Conservation (phyloP, 2,797 vertebrate genomes). For the Platyrinchus mystaceus region DNA sequence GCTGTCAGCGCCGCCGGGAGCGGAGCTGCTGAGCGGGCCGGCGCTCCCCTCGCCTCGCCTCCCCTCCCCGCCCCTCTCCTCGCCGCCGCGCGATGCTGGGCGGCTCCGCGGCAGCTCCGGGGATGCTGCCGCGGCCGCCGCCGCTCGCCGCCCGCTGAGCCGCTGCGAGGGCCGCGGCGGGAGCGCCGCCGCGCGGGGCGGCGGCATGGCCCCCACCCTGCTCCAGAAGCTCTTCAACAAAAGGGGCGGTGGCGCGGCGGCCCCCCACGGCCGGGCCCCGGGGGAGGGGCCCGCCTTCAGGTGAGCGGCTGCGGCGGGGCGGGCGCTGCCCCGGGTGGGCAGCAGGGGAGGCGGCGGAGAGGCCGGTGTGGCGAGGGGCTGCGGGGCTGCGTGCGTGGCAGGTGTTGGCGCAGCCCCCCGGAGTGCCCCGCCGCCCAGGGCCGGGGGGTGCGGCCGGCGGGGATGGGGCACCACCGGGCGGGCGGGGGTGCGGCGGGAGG, state of each 20-base stretch:
- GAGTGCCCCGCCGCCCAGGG: background rate
- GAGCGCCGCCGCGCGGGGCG: background rate
- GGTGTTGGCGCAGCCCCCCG: background rate
- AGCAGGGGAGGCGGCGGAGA: background rate
- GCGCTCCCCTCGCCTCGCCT: background rate
- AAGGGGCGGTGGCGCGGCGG: constrained; percentile 52
- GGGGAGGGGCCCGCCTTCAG: constrained; percentile 72
- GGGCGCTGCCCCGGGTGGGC: background rate
- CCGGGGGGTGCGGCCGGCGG: background rate
- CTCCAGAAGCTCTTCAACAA: constrained; percentile 84
- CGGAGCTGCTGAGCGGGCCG: background rate
- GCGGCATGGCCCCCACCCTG: constrained; percentile 72
- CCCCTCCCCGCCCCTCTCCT: background rate
- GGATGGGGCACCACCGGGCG: background rate
- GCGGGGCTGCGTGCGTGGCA: background rate
- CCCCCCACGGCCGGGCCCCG: constrained; percentile 13
- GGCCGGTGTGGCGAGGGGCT: background rate
- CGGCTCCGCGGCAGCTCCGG: background rate
- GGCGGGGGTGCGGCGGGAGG: background rate
- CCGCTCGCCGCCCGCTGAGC: constrained; percentile 37
- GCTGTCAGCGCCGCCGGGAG: background rate
- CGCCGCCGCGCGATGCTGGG: background rate
- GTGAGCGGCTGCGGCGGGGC: constrained; percentile 48
- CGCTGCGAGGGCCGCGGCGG: background rate
- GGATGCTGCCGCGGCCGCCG: constrained; percentile 5